A percentile compares a stretch with the other conserved stretches of the same genome.
These are phyloP conservation scores for Neoarius graeffei DNA, from an alignment of 2,113 vertebrate genomes.

Conservation along the genomic window DNA sequence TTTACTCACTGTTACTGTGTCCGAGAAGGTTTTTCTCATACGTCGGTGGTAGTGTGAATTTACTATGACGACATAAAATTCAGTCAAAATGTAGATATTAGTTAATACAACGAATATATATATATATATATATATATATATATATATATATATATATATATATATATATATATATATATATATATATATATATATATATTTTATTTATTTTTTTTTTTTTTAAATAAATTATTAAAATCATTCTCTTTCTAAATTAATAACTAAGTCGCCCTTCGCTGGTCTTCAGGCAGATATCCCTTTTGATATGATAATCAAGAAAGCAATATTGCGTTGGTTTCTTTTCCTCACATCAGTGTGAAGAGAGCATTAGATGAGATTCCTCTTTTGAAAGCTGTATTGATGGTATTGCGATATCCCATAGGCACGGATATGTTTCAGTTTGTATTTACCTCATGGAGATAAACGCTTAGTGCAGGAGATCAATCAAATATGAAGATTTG, in stretches of 20 bases:
- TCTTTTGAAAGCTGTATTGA: background rate
- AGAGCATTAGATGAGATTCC: background rate
- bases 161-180: too few species aligned
- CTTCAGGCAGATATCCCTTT: background rate
- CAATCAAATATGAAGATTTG: background rate
- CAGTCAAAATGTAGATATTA: background rate
- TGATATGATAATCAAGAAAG: background rate
- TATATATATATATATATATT: too few species aligned
- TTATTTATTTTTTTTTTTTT: too few species aligned
- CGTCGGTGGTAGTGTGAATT: background rate
- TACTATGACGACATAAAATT: background rate
- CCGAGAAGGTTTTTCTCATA: background rate
- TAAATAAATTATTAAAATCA: background rate
- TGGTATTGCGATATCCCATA: conserved; percentile 15
- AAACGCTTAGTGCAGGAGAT: conserved; percentile 8
- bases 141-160: too few species aligned
- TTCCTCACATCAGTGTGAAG: background rate
- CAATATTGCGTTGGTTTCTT: background rate
- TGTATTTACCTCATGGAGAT: conserved; percentile 17
- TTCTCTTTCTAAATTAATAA: background rate
- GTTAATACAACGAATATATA: background rate
- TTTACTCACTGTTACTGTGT: background rate
- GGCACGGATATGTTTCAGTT: background rate
- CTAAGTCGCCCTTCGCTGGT: background rate
- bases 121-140: too few species aligned